A percentile compares a stretch with the other conserved stretches of the same genome.
These are phyloP conservation scores for Lordiphosa mommai DNA, from an alignment of 1,140 invertebrate genomes.

Conservation along the genomic window DNA sequence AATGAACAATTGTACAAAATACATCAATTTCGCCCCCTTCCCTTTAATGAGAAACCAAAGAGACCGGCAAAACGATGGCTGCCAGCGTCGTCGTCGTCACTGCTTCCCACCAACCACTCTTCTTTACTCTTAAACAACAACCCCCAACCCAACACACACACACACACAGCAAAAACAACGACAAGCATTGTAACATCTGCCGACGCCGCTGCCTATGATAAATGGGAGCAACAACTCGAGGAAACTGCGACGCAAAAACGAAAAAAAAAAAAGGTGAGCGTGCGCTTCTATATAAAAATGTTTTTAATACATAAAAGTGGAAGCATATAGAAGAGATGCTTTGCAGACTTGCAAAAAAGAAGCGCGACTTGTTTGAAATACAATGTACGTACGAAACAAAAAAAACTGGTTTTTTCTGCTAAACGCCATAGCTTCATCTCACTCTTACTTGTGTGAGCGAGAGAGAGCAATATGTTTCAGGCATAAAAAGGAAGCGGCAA, in stretches of 20 bases:
- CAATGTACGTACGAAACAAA: constrained; percentile 30
- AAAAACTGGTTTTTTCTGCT: constrained; percentile 63
- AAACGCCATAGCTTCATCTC: constrained; percentile 29
- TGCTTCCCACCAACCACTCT: neutral
- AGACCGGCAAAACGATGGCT: too few species aligned
- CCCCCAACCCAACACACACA: neutral
- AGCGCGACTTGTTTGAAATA: constrained; percentile 68
- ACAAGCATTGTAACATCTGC: constrained; percentile 52
- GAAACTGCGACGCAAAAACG: constrained; percentile 69
- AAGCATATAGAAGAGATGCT: constrained; percentile 41
- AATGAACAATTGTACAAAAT: too few species aligned
- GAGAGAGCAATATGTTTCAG: constrained; percentile 12
- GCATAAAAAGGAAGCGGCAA: constrained; percentile 46
- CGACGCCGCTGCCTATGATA: constrained; percentile 44
- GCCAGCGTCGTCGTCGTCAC: too few species aligned
- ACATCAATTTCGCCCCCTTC: too few species aligned
- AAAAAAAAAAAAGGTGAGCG: constrained; percentile 47
- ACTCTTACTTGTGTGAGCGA: constrained; percentile 35
- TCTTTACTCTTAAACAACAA: neutral
- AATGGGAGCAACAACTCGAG: constrained; percentile 70
- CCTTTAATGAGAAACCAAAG: too few species aligned
- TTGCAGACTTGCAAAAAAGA: constrained; percentile 44
- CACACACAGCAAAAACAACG: constrained; percentile 13
- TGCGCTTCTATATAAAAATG: constrained; percentile 34
- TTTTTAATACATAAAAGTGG: constrained; percentile 21